Conservation (phyloP, 1,140 invertebrate species). For the Leptopilina clavipes region DNA sequence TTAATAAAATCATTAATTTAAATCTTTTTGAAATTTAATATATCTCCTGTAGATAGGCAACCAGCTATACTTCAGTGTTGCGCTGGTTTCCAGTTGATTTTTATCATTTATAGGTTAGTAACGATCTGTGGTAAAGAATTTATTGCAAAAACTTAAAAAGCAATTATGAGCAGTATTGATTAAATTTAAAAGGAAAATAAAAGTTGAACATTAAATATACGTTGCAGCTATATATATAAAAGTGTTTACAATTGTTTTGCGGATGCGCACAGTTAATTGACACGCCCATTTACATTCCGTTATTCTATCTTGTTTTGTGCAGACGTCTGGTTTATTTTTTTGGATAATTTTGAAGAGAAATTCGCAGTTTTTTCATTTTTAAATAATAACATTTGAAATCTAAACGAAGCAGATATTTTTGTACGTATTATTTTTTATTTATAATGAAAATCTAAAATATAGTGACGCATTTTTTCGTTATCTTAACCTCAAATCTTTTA, state of each 20-base stretch:
- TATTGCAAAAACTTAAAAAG: too few species aligned
- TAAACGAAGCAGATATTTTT: background rate
- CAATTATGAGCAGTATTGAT: background rate
- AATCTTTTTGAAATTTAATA: background rate
- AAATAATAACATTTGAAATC: background rate
- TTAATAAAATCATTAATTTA: background rate
- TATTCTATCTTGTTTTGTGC: background rate
- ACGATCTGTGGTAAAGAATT: background rate
- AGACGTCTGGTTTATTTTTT: background rate
- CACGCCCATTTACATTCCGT: background rate
- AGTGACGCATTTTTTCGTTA: background rate
- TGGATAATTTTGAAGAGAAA: background rate
- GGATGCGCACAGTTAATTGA: background rate
- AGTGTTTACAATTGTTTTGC: background rate
- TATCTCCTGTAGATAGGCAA: background rate
- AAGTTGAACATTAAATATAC: background rate
- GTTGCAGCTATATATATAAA: background rate
- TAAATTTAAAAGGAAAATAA: background rate
- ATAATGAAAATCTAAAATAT: background rate
- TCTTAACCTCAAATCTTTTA: slow-evolving; percentile 1
- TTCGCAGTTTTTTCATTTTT: background rate
- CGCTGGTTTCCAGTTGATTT: too few species aligned
- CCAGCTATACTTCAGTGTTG: background rate
- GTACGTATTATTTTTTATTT: background rate
- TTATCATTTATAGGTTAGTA: too few species aligned